Base-by-base conservation (phyloP, 1,140 invertebrate genomes). In the Sinonovacula constricta region DNA sequence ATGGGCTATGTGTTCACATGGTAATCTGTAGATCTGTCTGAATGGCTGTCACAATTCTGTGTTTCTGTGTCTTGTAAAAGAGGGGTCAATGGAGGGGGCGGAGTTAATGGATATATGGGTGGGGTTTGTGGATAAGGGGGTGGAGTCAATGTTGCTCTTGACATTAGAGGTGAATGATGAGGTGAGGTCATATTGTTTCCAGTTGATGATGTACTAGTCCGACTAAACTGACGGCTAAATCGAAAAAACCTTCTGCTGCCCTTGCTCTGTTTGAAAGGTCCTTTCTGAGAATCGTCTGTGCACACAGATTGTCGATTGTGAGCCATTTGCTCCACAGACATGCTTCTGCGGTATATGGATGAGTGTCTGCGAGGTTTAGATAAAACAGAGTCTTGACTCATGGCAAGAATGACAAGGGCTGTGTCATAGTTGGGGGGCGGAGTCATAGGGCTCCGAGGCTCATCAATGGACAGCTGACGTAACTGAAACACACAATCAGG, bases 351-450 rank as follows among this genome's bases (percentile, higher is more conserved):
- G 24, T 81, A 36, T 34, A 82, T 63, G 1, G 66, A 68, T 22
- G 84, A 83, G 2, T 56, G 49, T 33, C 71, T 51, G 14, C 57
- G 30, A 3, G 63, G 49, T 22, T 65, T 31, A 18, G 63, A 67
- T n/a, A 82, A 67, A 7, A 86, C 49, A 59, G 81, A 85, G 62
- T 88, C 87, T 24, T 85, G 81, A 54, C 87, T 88, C 51, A 80
- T 76, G 28, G 87, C 84, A 15, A 88, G 72, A 30, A 88, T 84
- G 33, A 82, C 54, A 65, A 88, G 70, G 7, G 87, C 87, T 71
- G 80, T 72, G 14, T 85, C 84, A 70, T 88, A 88, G 74, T 85
- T 88, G 28, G 87, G 87, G 7, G 87, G 87, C 7, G 87, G 87
- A 1, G 87, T 88, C 60, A 86, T 85, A 5, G 80, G 80, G 56